Evolutionary conservation across 2,888 invertebrate species (phyloP), one percentile per base, ranked within the genome.

Genomic region (Acleris laterana): DNA sequence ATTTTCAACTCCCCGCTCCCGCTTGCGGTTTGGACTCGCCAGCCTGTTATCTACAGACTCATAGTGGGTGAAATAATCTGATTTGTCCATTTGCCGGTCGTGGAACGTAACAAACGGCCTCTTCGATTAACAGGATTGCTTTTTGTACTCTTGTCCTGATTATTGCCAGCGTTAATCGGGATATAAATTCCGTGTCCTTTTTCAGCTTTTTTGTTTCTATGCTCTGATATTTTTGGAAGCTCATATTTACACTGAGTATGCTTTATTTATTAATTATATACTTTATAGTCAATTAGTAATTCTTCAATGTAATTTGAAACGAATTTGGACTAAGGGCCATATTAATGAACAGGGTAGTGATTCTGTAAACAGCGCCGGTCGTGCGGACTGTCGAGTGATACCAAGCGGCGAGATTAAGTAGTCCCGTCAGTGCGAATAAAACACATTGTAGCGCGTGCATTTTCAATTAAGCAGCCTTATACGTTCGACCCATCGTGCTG

Each of bases 61-160:
- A 89, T 90, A 90, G 89, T 86, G 90, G 89, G 88, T 87, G 87
- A 90, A 93, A 90, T 91, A 93, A 93, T 93, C 92, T 87, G 92
- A 92, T 93, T 92, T 90, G 91, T 91, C 92, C 92, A 91, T 92
- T 93, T 90, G 86, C 90, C 85, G 86, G 82, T 82, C 83, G 84
- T 79, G 75, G 80, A 77, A 75, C 80, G 80, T 84, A 84, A 88
- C 87, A 87, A 90, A 89, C 86, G 85, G 85, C 75, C 79, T 76
- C 80, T 86, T 88, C 90, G 87, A 91, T 91, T 91, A 90, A 88
- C 89, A 85, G 84, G 84, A 90, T 90, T 90, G 85, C 87, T 88
- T 88, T 89, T 84, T 88, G 84, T 88, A 81, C 78, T 80, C 74
- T 79, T 78, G 77, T 77, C 74, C 74, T 75, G 74, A 82, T 82